These are phyloP conservation scores for Acronicta leporina DNA, from an alignment of 2,888 invertebrate genomes.

Conservation along the genomic window DNA sequence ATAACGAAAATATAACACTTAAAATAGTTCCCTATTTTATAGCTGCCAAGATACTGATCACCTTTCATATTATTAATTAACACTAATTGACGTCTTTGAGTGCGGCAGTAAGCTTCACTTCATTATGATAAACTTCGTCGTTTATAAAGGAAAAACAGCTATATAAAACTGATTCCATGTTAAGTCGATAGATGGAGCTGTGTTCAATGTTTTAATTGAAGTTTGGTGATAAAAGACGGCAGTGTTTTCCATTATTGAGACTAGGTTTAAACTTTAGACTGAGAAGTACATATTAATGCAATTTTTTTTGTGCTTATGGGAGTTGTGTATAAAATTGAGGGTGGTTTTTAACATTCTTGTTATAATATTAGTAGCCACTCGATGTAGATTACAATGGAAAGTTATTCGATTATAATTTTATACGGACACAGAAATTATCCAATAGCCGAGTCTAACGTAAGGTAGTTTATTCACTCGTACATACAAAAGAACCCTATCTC, in stretches of 20 bases:
- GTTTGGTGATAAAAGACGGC: slow-evolving; percentile 37
- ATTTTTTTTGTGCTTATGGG: slow-evolving; percentile 20
- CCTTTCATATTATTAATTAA: not conserved
- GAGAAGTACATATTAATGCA: slow-evolving; percentile 36
- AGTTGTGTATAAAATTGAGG: slow-evolving; percentile 14
- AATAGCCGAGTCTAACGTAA: too few species aligned
- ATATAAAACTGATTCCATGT: slow-evolving; percentile 17
- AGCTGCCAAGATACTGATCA: not conserved
- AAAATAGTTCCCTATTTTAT: not conserved
- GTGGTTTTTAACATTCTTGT: slow-evolving; percentile 12
- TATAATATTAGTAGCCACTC: not conserved
- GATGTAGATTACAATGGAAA: too few species aligned
- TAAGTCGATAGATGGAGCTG: slow-evolving; percentile 36
- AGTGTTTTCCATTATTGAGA: slow-evolving; percentile 28
- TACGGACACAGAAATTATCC: not conserved
- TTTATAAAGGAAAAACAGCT: slow-evolving; percentile 23
- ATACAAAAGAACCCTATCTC: too few species aligned
- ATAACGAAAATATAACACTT: not conserved
- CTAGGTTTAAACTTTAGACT: slow-evolving; percentile 28
- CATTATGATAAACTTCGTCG: not conserved
- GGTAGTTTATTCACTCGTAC: too few species aligned
- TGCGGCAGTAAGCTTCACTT: not conserved
- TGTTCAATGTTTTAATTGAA: slow-evolving; percentile 44
- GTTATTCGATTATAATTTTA: too few species aligned
- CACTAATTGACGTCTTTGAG: not conserved